A percentile compares a stretch with the other conserved stretches of the same genome.
These are phyloP conservation scores for Myrmophylax atrothorax DNA, from an alignment of 2,113 vertebrate genomes.

Conservation along the genomic window DNA sequence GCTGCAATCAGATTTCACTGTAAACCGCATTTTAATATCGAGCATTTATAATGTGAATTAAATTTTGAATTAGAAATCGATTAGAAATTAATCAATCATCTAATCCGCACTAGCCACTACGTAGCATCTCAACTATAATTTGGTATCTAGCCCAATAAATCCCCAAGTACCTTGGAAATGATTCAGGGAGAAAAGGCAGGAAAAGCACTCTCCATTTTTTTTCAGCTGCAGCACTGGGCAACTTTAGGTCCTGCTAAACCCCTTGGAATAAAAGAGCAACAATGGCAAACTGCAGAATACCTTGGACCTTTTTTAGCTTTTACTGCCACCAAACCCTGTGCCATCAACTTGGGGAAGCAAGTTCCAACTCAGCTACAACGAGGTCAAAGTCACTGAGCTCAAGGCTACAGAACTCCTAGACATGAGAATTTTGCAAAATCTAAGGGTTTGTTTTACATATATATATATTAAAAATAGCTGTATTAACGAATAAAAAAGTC, in stretches of 20 bases:
- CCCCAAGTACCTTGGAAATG: conserved; percentile 37
- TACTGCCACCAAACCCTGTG: conserved; percentile 17
- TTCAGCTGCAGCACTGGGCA: not conserved
- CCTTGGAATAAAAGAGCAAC: conserved; percentile 62
- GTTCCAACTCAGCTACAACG: conserved; percentile 53
- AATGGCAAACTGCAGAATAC: conserved; percentile 40
- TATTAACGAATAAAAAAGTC: not conserved
- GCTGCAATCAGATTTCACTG: not conserved
- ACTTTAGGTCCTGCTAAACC: not conserved
- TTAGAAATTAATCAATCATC: conserved; percentile 47
- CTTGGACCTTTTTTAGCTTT: conserved; percentile 16
- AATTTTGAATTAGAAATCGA: conserved; percentile 63
- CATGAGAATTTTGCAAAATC: conserved; percentile 14
- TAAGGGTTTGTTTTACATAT: not conserved
- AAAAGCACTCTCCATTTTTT: not conserved
- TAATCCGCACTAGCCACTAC: conserved; percentile 13
- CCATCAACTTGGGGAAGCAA: conserved; percentile 67
- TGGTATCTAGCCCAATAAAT: conserved; percentile 40
- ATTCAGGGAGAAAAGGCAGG: conserved; percentile 28
- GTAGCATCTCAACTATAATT: conserved; percentile 6
- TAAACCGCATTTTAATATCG: not conserved
- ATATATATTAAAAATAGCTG: not conserved
- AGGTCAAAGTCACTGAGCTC: conserved; percentile 67
- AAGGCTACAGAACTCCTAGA: not conserved
- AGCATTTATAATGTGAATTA: conserved; percentile 17